Evolutionary conservation across 2,113 vertebrate genomes (phyloP).

Genomic region (Phaethornis superciliosus): DNA sequence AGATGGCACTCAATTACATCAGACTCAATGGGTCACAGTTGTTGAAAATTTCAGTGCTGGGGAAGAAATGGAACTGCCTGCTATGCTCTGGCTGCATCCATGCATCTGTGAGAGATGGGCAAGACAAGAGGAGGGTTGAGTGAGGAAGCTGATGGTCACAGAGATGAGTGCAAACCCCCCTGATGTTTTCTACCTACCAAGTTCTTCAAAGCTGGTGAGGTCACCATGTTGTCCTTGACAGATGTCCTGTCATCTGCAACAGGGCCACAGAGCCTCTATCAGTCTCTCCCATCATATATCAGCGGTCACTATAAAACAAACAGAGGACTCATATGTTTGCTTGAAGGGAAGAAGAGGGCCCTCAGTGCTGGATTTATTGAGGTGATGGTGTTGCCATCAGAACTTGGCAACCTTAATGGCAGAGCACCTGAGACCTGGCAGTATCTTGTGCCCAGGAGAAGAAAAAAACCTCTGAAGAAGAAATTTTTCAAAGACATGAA

Average conservation of each 20-base stretch:
- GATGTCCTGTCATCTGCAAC: background rate
- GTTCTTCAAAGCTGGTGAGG: background rate
- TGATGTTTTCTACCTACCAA: background rate
- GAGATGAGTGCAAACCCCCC: background rate
- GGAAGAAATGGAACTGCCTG: background rate
- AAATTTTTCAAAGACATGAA: background rate
- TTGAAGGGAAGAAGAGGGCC: background rate
- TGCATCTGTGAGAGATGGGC: background rate
- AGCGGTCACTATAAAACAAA: background rate
- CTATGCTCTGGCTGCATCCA: background rate
- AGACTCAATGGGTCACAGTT: background rate
- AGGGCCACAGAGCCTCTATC: background rate
- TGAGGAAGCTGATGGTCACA: background rate
- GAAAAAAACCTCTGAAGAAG: background rate
- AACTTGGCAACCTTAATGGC: background rate
- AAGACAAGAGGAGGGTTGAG: background rate
- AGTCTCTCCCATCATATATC: background rate
- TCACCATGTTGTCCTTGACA: background rate
- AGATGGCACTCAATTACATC: background rate
- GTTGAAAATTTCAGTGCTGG: background rate
- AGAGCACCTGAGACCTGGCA: background rate
- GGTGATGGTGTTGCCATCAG: background rate
- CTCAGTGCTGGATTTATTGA: background rate
- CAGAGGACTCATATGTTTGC: background rate
- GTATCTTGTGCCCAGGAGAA: background rate